Base-by-base conservation (phyloP, 2,797 vertebrate genomes). In the Crenichthys baileyi region DNA sequence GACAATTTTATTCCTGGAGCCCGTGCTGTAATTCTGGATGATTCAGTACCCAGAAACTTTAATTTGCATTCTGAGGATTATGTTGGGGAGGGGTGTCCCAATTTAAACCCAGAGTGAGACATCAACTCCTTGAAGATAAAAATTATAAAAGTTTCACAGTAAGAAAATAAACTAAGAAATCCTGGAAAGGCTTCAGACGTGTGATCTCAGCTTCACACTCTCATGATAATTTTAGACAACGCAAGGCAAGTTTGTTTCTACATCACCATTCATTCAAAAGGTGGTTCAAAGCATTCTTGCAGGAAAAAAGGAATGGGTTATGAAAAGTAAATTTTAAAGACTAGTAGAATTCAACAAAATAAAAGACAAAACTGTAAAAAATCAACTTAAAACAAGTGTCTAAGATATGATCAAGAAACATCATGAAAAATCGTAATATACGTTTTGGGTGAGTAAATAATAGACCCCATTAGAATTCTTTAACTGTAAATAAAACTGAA, bases 1-100 rank as follows among this genome's bases (percentile, higher is more conserved):
- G 80, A 26, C 36, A 87, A 87, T 78, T 85, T 90, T 87, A 83
- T 86, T 91, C 86, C 79, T 86, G 83, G 82, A 89, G 80, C 89
- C 78, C 29, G 60, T 41, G 79, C 81, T 85, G 73, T 84, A 78
- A 72, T 76, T 83, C 72, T 79, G 75, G 82, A 85, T 88, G 89
- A 88, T 78, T 88, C 84, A 85, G 81, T 83, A 84, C 79, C 50
- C 16, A 83, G 74, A 81, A 77, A 77, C 56, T 80, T 53, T 72
- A 29, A 77, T 86, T 91, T 91, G 1, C 75, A 77, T 67, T 77
- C 79, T 51, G 70, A 84, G 79, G 78, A 83, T 79, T 7, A 68
- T 79, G 77, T 85, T 71, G 50, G 56, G 55, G 50, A 74, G 72
- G 68, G 26, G 39, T 36, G 79, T 79, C 84, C 86, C 65, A 81